Conservation (phyloP, 2,888 invertebrate genomes). For the Anticlea derivata region DNA sequence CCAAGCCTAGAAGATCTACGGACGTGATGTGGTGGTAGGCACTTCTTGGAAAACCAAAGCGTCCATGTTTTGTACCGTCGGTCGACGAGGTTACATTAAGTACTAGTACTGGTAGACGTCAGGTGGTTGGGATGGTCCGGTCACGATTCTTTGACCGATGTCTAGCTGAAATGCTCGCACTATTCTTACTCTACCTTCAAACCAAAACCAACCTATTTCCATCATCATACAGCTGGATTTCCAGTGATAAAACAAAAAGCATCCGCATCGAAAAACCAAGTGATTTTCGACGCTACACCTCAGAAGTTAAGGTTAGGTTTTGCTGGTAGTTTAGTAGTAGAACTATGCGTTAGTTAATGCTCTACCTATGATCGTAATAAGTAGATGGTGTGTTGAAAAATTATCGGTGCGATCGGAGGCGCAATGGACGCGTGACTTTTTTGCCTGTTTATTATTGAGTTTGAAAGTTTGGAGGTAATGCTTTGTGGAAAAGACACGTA, state of each 20-base stretch:
- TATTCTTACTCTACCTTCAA: conserved; percentile 36
- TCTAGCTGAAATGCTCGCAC: conserved; percentile 65
- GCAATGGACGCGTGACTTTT: conserved; percentile 80
- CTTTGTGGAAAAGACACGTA: conserved; percentile 46
- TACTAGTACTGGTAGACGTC: conserved; percentile 73
- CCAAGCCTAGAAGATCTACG: too few relatives aligned
- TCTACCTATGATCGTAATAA: conserved; percentile 82
- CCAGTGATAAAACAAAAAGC: conserved; percentile 1
- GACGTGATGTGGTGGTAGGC: neutral
- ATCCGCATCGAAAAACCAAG: conserved; percentile 27
- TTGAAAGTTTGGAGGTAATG: conserved; percentile 52
- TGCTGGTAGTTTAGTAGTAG: conserved; percentile 47
- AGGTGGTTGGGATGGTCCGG: conserved; percentile 78
- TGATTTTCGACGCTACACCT: conserved; percentile 34
- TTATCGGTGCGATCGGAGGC: conserved; percentile 82
- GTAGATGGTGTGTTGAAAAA: conserved; percentile 84
- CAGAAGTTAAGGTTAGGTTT: conserved; percentile 38
- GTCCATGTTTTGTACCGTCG: conserved; percentile 56
- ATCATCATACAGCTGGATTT: conserved; percentile 31
- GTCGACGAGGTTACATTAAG: conserved; percentile 67
- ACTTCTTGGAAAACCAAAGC: conserved; percentile 32
- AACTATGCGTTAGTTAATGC: conserved; percentile 76
- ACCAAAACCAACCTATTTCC: conserved; percentile 41
- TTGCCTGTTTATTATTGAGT: conserved; percentile 78
- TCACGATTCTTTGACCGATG: conserved; percentile 82